Base-by-base conservation (phyloP, 2,797 vertebrate species). In the Ptychadena robeensis region DNA sequence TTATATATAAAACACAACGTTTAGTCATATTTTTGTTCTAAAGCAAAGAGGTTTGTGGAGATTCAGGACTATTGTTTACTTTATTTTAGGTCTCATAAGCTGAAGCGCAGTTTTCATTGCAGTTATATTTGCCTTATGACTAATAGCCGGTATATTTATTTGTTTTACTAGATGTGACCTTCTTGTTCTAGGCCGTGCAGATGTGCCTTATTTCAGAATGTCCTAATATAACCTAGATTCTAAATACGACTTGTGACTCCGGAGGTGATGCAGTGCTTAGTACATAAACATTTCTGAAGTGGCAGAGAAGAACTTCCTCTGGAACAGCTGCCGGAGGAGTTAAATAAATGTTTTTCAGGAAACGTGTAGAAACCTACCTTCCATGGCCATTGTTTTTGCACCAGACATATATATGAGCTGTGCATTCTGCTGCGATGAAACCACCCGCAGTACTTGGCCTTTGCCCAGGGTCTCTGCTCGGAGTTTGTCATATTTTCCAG, bases 271-370 rank as follows among this genome's bases (percentile, higher is more conserved):
- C 64, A 70, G 66, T 76, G 44, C 44, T 8, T 77, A 5, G 9
- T 48, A 31, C 37, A 72, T 34, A 83, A 83, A 80, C 70, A 75
- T 80, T 74, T 25, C 12, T 40, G 25, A 79, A 73, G 77, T 80
- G 63, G 63, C 34, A 27, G 70, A 79, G 73, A 68, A 79, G 64
- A 28, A 74, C 65, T 70, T 84, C 82, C 82, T 79, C 48, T 57
- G 70, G 38, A 32, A 68, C 48, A 28, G 53, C 38, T 84, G 64
- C 22, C 71, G 48, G 25, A 27, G 27, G 34, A 44, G 71, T 30
- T 61, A 80, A 75, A 53, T 48, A 74, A 80, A 75, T 59, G 32
- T 14, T 25, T 67, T 22, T 38, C 67, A 18, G 32, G 66, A 34
- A 80, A 80, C n/a, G 22, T 35, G 32, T 57, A 27, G 37, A 32